Evolutionary conservation across 2,797 vertebrate species (phyloP), one percentile per base, ranked within the genome.

Genomic region (Acrossocheilus fasciatus): DNA sequence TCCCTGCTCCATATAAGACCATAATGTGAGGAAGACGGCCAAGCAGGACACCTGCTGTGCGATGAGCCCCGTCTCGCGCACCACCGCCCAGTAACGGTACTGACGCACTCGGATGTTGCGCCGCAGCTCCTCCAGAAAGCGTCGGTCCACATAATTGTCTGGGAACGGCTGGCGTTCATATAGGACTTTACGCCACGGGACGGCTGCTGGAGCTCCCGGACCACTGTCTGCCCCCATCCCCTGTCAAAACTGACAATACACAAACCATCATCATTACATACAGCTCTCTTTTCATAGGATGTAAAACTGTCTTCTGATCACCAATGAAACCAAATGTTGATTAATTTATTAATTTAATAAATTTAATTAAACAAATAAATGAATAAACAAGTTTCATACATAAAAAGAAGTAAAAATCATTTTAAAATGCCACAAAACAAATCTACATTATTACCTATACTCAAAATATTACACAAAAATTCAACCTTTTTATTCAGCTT

Each of bases 21-120:
- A 99, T 62, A 98, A 92, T 4, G 98, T 95, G 14, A 97, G 96
- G 72, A 99, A 99, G 81, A 98, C 92, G 34, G 98, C 97, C 86
- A 99, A 98, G 70, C 97, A 98, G 85, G 98, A 98, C n/a, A 99
- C 93, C 93, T 99, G 97, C 93, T 99, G 98, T 7, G 97, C 94
- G 64, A 99, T 97, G 41, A 97, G 96, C 15, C 96, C 96, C 0
- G 98, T 97, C 90, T 99, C 98, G 30, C 95, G 96, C 1, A 98
- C 98, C 50, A 99, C 97, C 0, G 96, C 91, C 96, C 95, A 94
- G 90, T 98, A 99, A 15, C 93, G 94, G 92, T 99, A 99, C 84
- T 95, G 96, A 1, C 95, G 95, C 72, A 98, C 95, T 9, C 96
- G 96, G 90, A 98, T 95, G 77, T 99, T 99, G 90, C 97, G 96